These are phyloP conservation scores for Hippocampus mohnikei DNA, from an alignment of 2,113 vertebrate genomes.

Conservation along the genomic window DNA sequence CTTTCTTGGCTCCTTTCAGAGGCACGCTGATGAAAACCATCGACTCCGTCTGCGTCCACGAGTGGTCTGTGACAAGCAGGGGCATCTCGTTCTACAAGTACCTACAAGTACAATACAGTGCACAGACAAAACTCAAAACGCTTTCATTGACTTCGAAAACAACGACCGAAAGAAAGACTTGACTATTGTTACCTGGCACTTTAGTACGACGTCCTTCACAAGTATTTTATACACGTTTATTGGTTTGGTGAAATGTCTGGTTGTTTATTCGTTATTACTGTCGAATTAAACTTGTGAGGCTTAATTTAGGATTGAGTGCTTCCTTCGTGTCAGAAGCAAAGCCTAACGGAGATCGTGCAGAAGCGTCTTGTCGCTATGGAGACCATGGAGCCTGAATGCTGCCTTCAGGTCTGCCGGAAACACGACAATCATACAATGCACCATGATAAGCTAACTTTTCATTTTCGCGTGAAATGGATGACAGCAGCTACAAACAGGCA, in stretches of 20 bases:
- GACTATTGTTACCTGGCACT: not conserved
- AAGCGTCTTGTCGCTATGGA: constrained; percentile 38
- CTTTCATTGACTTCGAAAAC: not conserved
- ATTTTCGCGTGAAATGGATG: too few species aligned
- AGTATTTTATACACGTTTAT: too few species aligned
- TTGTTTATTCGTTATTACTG: not conserved
- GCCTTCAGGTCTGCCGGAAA: not conserved
- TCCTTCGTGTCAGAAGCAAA: not conserved
- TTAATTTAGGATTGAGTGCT: not conserved
- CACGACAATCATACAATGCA: not conserved
- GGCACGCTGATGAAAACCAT: constrained; percentile 77
- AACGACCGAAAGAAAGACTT: not conserved
- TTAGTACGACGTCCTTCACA: not conserved
- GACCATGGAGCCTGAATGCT: not conserved
- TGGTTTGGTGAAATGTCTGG: not conserved
- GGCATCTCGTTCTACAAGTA: constrained; percentile 81
- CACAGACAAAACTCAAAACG: not conserved
- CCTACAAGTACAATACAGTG: not conserved
- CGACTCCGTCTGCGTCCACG: constrained; percentile 79
- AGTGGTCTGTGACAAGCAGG: constrained; percentile 73
- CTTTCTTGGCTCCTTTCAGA: constrained; percentile 69
- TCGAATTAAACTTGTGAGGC: not conserved
- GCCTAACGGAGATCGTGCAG: not conserved
- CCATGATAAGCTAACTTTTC: too few species aligned
- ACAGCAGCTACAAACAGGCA: too few species aligned